These are phyloP conservation scores for Orthosia gracilis DNA, from an alignment of 2,888 invertebrate genomes.

Conservation along the genomic window DNA sequence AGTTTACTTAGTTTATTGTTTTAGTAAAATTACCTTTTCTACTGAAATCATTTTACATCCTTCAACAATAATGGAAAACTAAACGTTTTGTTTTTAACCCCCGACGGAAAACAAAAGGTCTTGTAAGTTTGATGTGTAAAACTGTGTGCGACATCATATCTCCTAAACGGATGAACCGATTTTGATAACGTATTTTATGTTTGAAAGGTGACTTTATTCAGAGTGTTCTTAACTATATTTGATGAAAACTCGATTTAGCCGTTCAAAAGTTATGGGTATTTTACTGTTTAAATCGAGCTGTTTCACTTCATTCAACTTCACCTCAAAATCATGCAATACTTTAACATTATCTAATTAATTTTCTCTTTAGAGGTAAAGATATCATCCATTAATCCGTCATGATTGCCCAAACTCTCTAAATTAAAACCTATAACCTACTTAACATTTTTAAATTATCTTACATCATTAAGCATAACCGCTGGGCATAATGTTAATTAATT, in stretches of 20 bases:
- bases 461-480: slow-evolving; percentile 35
- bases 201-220: too few species aligned
- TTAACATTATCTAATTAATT: background rate
- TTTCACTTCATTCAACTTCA: background rate
- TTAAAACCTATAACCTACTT: slow-evolving; percentile 3
- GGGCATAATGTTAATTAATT: slow-evolving; percentile 45
- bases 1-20: background rate
- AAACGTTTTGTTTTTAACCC: too few species aligned
- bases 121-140: too few species aligned
- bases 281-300: too few species aligned
- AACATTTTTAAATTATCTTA: slow-evolving; percentile 32
- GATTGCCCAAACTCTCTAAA: slow-evolving; percentile 17
- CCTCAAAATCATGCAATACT: background rate
- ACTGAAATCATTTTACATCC: background rate
- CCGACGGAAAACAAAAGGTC: too few species aligned
- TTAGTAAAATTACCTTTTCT: background rate
- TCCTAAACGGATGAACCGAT: too few species aligned
- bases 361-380: background rate
- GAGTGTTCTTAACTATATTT: too few species aligned
- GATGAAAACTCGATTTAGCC: too few species aligned
- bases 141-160: too few species aligned
- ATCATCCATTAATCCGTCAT: slow-evolving; percentile 25
- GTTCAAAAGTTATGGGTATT: too few species aligned
- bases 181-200: too few species aligned
- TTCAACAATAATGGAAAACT: background rate